Conservation (phyloP, 2,888 invertebrate genomes). For the Cerceris rybyensis region DNA sequence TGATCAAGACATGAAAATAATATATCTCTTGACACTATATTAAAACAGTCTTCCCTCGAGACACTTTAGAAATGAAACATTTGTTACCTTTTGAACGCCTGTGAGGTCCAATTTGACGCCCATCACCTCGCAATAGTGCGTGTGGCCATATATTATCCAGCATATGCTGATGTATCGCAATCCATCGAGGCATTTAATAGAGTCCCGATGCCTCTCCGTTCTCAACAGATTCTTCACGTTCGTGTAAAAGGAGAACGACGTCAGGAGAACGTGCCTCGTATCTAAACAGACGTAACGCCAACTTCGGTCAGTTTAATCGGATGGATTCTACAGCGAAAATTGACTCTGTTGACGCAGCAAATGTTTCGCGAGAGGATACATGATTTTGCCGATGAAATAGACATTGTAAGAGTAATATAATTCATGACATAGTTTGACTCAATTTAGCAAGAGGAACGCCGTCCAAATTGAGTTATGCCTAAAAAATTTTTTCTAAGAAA, state of each 20-base stretch:
- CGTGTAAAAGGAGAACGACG: conserved; percentile 79
- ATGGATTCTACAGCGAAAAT: too few species aligned
- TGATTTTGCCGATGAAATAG: too few species aligned
- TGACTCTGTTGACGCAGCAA: too few species aligned
- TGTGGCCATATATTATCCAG: conserved; percentile 79
- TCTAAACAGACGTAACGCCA: conserved; percentile 16
- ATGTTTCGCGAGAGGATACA: too few species aligned
- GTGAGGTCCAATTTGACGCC: conserved; percentile 68
- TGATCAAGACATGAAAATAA: too few species aligned
- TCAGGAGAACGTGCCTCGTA: conserved; percentile 47
- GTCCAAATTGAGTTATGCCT: too few species aligned
- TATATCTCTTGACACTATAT: too few species aligned
- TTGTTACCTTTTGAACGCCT: conserved; percentile 63
- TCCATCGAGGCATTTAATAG: conserved; percentile 80
- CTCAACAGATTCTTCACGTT: conserved; percentile 77
- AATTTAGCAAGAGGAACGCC: too few species aligned
- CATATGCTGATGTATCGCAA: conserved; percentile 79
- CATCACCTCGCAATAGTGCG: conserved; percentile 69
- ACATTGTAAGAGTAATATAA: too few species aligned
- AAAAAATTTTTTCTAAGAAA: too few species aligned
- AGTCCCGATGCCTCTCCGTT: conserved; percentile 60
- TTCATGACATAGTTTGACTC: too few species aligned
- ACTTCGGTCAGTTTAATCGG: too few species aligned
- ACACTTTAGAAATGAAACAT: neutral
- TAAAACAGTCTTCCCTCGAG: neutral